Base-by-base conservation (phyloP, 1,140 invertebrate genomes). In the Tetraneura akinire region DNA sequence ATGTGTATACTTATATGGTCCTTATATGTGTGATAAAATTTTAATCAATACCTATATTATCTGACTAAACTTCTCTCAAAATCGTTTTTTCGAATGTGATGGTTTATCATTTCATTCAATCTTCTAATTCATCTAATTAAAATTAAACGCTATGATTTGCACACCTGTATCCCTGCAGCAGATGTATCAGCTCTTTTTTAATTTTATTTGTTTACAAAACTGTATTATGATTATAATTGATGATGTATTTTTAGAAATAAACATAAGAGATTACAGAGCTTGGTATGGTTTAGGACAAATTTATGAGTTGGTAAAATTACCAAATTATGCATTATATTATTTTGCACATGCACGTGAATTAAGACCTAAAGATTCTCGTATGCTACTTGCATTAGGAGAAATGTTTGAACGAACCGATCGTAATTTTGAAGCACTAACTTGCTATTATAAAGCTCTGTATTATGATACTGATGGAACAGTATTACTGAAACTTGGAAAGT, bases 211-310 rank as follows among this genome's bases (percentile, higher is more conserved):
- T 62, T 29, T 16, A 3, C 37, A 66, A 13, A 29, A n/a, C 18
- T 47, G 42, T 45, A 62, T 23, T 68, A 13, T 14, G 21, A 47
- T 64, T 49, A 68, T 64, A 37, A 37, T 4, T 4, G 3, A 37
- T 4, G 32, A 66, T 49, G 21, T 68, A 32, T 80, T 86, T 88
- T 62, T 85, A 96, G 96, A 98, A 87, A 94, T 98, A 0, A 98
- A 99, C 86, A 89, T 91, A 83, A 89, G 94, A 82, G 96, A 98
- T 86, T 99, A 98, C 86, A 89, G 97, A 83, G 98, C 97, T 16
- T 99, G 98, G 98, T 99, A 99, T 87, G 97, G 98, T 14, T 88
- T 99, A 23, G 98, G 98, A 4, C 98, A 99, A 87, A 96, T 93
- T 1, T 99, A 99, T 85, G 98, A 99, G 87, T 98, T 99, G 68